These are phyloP conservation scores for Opisthocomus hoazin DNA, from an alignment of 2,113 vertebrate species.

Conservation along the genomic window DNA sequence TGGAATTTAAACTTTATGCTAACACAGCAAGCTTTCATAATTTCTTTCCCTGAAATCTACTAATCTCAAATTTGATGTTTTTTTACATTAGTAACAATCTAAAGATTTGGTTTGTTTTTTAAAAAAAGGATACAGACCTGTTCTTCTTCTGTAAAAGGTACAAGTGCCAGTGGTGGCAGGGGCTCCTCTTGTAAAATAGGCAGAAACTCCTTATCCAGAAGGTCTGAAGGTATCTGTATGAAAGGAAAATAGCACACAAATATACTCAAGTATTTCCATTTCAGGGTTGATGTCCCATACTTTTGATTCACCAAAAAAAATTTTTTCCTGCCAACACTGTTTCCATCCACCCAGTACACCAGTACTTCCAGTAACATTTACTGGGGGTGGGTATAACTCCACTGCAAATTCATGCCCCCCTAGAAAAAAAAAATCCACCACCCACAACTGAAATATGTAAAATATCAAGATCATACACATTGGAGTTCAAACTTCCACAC, in stretches of 20 bases:
- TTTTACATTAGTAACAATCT: background rate
- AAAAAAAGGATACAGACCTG: slow-evolving; percentile 76
- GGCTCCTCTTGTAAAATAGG: slow-evolving; percentile 98
- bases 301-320: background rate
- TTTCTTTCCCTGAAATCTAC: background rate
- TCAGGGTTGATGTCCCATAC: background rate
- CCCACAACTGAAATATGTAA: background rate
- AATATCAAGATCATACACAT: background rate
- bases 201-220: slow-evolving; percentile 97
- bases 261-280: background rate
- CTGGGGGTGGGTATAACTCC: accelerated
- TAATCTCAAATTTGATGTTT: background rate
- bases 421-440: background rate
- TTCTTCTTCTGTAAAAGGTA: slow-evolving; percentile 98
- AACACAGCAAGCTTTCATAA: background rate
- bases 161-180: slow-evolving; percentile 92
- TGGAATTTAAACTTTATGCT: background rate
- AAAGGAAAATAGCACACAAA: background rate
- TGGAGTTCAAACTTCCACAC: background rate
- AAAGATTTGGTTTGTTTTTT: too few relatives aligned
- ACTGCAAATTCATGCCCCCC: background rate
- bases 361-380: background rate
- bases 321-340: background rate
- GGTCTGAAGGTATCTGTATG: slow-evolving; percentile 90
- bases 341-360: background rate